A percentile compares a stretch with the other conserved stretches of the same genome.
Evolutionary conservation across 2,888 invertebrate species (phyloP).

Genomic region (Steinernema carpocapsae): DNA sequence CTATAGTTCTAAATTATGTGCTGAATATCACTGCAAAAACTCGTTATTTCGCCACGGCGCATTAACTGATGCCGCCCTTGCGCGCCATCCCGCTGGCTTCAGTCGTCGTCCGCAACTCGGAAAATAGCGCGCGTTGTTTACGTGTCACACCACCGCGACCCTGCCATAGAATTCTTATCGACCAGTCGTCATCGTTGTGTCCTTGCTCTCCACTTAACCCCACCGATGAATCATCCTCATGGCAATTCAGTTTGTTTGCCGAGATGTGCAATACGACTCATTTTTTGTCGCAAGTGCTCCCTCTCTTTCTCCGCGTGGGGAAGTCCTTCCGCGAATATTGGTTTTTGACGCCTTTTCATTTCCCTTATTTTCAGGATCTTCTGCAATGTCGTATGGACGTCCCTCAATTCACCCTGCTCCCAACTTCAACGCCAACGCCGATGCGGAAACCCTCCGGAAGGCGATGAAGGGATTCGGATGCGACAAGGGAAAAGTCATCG

Average conservation of each 20-base stretch:
- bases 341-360: neutral
- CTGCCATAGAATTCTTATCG: slow-evolving; percentile 12
- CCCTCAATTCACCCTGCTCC: slow-evolving; percentile 59
- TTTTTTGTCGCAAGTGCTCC: neutral
- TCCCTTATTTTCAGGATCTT: slow-evolving; percentile 12
- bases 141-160: neutral
- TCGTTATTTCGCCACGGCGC: slow-evolving; percentile 25
- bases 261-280: neutral
- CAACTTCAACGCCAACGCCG: slow-evolving; percentile 63
- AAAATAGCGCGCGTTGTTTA: slow-evolving; percentile 20
- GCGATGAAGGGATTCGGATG: slow-evolving; percentile 69
- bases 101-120: neutral
- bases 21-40: neutral
- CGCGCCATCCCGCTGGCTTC: neutral
- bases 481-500: slow-evolving; percentile 69
- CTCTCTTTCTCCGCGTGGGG: too few relatives aligned
- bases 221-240: neutral
- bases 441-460: slow-evolving; percentile 64
- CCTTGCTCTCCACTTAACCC: slow-evolving; percentile 17
- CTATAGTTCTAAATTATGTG: too few relatives aligned
- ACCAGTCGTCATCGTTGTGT: neutral
- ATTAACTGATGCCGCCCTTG: neutral
- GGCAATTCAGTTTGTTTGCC: slow-evolving; percentile 12
- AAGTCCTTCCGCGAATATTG: slow-evolving; percentile 22
- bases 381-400: slow-evolving; percentile 41